These are phyloP conservation scores for Chlorops oryzae DNA, from an alignment of 1,140 invertebrate genomes.

Conservation along the genomic window DNA sequence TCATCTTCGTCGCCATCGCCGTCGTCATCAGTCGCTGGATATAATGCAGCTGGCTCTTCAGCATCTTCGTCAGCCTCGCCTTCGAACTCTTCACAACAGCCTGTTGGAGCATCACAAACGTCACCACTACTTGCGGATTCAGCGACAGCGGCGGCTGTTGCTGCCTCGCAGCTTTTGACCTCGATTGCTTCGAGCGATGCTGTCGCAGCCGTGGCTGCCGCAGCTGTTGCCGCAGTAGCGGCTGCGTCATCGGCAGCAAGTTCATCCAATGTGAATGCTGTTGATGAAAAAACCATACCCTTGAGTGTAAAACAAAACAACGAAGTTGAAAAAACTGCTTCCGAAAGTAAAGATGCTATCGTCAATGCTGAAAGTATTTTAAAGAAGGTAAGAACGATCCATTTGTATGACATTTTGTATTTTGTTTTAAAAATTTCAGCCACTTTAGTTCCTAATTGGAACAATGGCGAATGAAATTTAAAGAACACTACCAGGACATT, in stretches of 20 bases:
- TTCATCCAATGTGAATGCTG: constrained; percentile 16
- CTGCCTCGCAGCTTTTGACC: constrained; percentile 30
- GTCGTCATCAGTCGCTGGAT: constrained; percentile 10
- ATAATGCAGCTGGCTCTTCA: no score
- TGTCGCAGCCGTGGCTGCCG: constrained; percentile 29
- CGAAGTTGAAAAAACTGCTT: constrained; percentile 18
- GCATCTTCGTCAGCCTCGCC: constrained; percentile 9
- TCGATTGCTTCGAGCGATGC: constrained; percentile 29
- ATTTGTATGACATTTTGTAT: neutral
- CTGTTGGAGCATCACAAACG: constrained; percentile 21
- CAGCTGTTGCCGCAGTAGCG: constrained; percentile 21
- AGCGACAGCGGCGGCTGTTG: constrained; percentile 31
- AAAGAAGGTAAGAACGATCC: constrained; percentile 15
- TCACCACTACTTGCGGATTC: constrained; percentile 21
- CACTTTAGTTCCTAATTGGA: no score
- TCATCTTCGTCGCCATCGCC: constrained; percentile 15
- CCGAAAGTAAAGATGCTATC: constrained; percentile 8
- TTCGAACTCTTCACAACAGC: constrained; percentile 18
- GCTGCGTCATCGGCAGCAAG: constrained; percentile 11
- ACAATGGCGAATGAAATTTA: no score
- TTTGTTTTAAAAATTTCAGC: neutral
- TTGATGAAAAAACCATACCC: constrained; percentile 14
- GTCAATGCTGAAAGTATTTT: constrained; percentile 13
- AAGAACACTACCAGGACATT: no score
- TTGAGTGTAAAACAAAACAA: constrained; percentile 26